A percentile compares a stretch with the other conserved stretches of the same genome.
Conservation (phyloP, 2,797 vertebrate species). For the Mareca penelope region DNA sequence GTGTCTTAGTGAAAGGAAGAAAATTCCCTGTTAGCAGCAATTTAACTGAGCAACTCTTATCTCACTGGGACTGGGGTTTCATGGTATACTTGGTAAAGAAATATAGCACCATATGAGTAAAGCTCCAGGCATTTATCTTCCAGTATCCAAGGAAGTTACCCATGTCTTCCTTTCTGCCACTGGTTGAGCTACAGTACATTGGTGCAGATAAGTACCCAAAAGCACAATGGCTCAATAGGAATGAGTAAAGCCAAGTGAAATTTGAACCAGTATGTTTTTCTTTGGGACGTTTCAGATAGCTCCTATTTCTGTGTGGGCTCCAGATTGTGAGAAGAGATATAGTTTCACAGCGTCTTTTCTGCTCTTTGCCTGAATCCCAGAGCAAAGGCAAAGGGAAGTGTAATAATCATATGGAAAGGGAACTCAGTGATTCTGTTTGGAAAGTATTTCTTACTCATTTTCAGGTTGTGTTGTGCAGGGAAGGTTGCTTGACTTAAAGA, state of each 20-base stretch:
- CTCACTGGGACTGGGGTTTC: background rate
- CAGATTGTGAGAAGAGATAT: background rate
- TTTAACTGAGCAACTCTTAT: background rate
- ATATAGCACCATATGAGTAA: background rate
- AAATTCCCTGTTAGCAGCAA: background rate
- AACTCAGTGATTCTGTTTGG: background rate
- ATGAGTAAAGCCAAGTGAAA: background rate
- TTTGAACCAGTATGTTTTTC: background rate
- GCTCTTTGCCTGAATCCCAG: background rate
- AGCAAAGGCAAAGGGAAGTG: background rate
- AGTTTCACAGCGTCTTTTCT: background rate
- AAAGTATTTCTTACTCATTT: background rate
- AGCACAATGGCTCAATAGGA: background rate
- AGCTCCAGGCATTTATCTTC: background rate
- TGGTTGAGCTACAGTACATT: rapidly evolving
- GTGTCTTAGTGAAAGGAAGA: background rate
- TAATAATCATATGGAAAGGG: background rate
- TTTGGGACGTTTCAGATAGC: background rate
- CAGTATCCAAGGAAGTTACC: background rate
- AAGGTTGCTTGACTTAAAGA: background rate
- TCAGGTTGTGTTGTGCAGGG: background rate
- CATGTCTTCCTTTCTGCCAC: background rate
- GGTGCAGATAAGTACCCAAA: background rate
- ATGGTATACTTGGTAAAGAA: background rate
- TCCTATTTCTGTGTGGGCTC: background rate